Evolutionary conservation across 2,113 vertebrate genomes (phyloP), one percentile per base, ranked within the genome.

Genomic region (Daboia siamensis): DNA sequence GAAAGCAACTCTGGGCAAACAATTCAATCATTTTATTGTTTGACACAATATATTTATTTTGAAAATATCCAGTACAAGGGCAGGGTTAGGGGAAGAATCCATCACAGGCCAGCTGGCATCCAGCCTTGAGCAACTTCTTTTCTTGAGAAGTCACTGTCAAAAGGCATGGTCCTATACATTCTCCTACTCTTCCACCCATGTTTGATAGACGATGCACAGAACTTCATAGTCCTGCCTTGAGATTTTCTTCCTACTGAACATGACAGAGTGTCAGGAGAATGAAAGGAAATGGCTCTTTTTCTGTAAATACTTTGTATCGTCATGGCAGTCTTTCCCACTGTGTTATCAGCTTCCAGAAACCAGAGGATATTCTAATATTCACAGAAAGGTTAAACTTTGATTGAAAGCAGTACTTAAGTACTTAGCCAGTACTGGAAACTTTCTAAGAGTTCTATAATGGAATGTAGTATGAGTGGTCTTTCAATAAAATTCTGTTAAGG

Each of bases 11-110:
- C 4, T 0, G 12, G 9, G 11, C 23, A 92, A 91, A 74, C 26
- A 91, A 17, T 51, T 90, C 5, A 15, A 23, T 59, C 9, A 89
- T 89, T 86, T 91, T 80, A 91, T 26, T 90, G 3, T 15, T 93
- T 59, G 12, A 56, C 90, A 86, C 46, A 59, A 90, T 92, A 51
- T 52, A 13, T 88, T 88, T 95, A 12, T 46, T 87, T 95, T 93
- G 90, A 9, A 44, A 93, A 94, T 80, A 39, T 48, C 80, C 90
- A 90, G 90, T 87, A 23, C 74, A 92, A 64, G 61, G 61, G 88
- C 44, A 52, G 26, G 44, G 21, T n/a, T 86, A 13, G 13, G 64
- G 52, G 21, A 90, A 90, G 74, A 51, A 39, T 86, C 55, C 46
- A 26, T 90, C 88, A 86, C 10, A 61, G 23, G 2, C 69, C 44